Conservation (phyloP, 2,797 vertebrate species). For the Natrix natrix region DNA sequence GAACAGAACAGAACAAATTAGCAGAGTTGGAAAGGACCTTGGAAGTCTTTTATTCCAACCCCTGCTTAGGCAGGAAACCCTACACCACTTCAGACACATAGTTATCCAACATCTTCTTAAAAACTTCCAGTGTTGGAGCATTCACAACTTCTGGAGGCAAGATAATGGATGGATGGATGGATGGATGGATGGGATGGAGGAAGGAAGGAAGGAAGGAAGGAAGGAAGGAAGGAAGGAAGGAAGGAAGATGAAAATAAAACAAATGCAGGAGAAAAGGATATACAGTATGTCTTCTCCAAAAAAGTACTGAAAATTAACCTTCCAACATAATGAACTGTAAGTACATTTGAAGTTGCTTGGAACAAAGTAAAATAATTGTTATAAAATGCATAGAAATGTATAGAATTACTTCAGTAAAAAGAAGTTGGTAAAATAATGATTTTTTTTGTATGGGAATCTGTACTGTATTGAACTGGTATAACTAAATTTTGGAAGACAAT, state of each 20-base stretch:
- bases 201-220: too few relatives aligned
- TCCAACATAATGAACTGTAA: not conserved
- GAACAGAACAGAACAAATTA: too few relatives aligned
- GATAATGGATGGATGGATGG: too few relatives aligned
- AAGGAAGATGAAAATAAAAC: not conserved
- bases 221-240: not conserved
- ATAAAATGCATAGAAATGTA: not conserved
- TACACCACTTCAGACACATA: too few relatives aligned
- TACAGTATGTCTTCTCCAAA: not conserved
- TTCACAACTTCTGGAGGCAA: too few relatives aligned
- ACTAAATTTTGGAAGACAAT: not conserved
- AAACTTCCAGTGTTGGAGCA: too few relatives aligned
- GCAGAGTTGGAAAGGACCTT: too few relatives aligned
- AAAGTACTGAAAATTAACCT: not conserved
- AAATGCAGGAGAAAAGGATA: not conserved
- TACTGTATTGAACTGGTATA: not conserved
- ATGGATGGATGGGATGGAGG: too few relatives aligned
- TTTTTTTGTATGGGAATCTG: not conserved
- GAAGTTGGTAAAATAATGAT: not conserved
- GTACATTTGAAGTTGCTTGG: not conserved
- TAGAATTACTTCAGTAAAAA: not conserved
- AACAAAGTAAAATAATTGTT: not conserved
- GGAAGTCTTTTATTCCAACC: too few relatives aligned
- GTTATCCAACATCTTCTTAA: too few relatives aligned
- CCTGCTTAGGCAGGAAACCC: too few relatives aligned